These are phyloP conservation scores for Neelides sp. DNA, from an alignment of 1,140 invertebrate genomes.

Conservation along the genomic window DNA sequence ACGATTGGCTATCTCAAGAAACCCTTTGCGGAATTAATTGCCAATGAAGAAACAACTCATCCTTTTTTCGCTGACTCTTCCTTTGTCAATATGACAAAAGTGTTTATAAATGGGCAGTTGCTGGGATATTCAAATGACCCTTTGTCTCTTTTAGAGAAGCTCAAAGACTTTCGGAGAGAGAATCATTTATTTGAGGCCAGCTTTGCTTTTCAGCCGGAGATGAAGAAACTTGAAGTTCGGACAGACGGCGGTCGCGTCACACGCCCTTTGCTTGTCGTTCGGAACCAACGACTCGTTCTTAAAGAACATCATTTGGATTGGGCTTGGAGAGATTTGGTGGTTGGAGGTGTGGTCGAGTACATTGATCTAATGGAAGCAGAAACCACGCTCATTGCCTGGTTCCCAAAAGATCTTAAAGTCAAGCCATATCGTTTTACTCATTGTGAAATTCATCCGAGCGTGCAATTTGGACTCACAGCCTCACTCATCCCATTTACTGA, in stretches of 20 bases:
- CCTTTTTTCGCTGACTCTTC: slow-evolving; percentile 1
- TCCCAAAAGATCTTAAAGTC: slow-evolving; percentile 89
- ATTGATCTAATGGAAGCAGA: slow-evolving; percentile 97
- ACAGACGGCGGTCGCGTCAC: slow-evolving; percentile 97
- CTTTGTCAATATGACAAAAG: slow-evolving; percentile 48
- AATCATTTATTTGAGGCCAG: slow-evolving; percentile 86
- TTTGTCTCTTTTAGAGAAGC: slow-evolving; percentile 86
- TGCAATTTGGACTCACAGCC: slow-evolving; percentile 95
- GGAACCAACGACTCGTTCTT: slow-evolving; percentile 78
- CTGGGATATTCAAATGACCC: slow-evolving; percentile 94
- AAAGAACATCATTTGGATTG: slow-evolving; percentile 62
- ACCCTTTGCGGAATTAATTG: background rate
- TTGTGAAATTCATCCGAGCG: slow-evolving; percentile 97
- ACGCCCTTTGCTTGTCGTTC: slow-evolving; percentile 88
- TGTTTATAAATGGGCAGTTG: slow-evolving; percentile 99
- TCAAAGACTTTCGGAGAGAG: slow-evolving; percentile 89
- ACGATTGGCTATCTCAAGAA: slow-evolving; percentile 77
- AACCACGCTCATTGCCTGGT: slow-evolving; percentile 97
- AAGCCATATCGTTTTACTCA: slow-evolving; percentile 99
- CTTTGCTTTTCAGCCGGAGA: slow-evolving; percentile 92
- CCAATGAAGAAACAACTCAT: too few species aligned
- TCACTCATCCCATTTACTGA: slow-evolving; percentile 99
- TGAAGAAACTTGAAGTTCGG: slow-evolving; percentile 94
- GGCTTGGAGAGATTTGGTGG: slow-evolving; percentile 89
- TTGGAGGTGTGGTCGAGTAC: slow-evolving; percentile 93